Evolutionary conservation across 2,888 invertebrate species (phyloP).

Genomic region (Odontocerum albicorne): DNA sequence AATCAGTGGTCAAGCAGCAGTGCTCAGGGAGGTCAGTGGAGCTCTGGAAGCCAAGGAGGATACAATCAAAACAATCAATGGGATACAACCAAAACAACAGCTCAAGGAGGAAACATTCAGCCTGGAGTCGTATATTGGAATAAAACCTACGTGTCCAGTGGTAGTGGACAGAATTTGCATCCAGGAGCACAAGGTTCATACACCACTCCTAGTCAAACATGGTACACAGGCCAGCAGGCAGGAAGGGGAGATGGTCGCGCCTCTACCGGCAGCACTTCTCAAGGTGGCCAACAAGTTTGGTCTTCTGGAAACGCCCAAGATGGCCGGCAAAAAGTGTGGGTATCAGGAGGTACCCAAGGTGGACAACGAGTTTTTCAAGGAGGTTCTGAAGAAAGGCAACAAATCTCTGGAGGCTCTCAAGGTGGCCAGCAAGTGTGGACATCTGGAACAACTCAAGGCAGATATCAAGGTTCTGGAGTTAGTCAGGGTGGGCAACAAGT

Average conservation of each 20-base stretch:
- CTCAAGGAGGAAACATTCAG: no score
- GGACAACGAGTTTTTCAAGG: background rate
- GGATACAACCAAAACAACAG: background rate
- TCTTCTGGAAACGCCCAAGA: background rate
- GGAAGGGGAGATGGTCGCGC: conserved; percentile 36
- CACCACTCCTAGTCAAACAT: conserved; percentile 34
- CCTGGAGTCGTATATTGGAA: conserved; percentile 6
- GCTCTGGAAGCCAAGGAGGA: conserved; percentile 5
- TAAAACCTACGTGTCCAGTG: conserved; percentile 1
- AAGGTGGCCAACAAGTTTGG: conserved; percentile 6
- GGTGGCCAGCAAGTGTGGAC: conserved; percentile 1
- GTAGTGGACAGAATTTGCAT: conserved; percentile 8
- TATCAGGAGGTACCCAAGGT: background rate
- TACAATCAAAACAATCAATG: background rate
- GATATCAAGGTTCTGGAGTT: background rate
- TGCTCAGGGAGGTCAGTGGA: background rate
- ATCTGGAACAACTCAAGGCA: background rate
- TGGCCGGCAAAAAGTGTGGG: background rate
- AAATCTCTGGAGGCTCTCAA: background rate
- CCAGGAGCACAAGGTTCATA: conserved; percentile 2
- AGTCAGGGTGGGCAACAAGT: background rate
- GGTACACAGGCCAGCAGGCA: conserved; percentile 37
- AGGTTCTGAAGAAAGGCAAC: background rate
- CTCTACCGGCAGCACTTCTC: background rate
- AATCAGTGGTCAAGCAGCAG: background rate